phyloP scores from a whole-genome alignment of 1,140 invertebrate species.

The Drosophila kohkoa region DNA sequence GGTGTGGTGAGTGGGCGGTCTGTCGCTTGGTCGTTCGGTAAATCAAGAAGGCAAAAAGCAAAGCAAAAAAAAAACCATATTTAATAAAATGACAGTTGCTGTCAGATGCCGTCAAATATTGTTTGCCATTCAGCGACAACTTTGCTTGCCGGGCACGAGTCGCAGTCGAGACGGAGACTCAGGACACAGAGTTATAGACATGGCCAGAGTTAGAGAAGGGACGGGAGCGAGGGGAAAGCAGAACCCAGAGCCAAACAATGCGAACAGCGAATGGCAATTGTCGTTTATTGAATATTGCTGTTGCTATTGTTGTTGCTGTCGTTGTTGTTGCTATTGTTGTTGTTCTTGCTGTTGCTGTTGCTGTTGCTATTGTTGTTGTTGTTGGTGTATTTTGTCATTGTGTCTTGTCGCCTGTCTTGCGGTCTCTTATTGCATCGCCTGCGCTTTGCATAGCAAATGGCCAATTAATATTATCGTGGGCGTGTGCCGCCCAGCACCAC shows the following conservation, averaged over 20 bases:
- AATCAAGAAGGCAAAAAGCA: conserved; percentile 49
- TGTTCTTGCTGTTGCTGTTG: conserved; percentile 28
- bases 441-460: conserved; percentile 66
- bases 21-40: conserved; percentile 24
- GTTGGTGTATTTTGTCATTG: conserved; percentile 78
- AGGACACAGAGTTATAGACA: conserved; percentile 28
- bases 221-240: not conserved
- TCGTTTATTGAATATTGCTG: conserved; percentile 69
- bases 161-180: conserved; percentile 1
- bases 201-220: conserved; percentile 15
- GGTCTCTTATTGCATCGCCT: conserved; percentile 46
- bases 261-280: conserved; percentile 56
- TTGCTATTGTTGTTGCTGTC: conserved; percentile 57
- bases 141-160: conserved; percentile 76
- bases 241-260: conserved; percentile 62
- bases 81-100: conserved; percentile 82
- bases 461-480: conserved; percentile 78
- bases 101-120: conserved; percentile 78
- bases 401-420: conserved; percentile 68
- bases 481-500: conserved; percentile 42
- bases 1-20: conserved; percentile 31
- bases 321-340: conserved; percentile 46
- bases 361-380: conserved; percentile 31
- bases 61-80: conserved; percentile 68
- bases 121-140: conserved; percentile 53